Base-by-base conservation (phyloP, 2,888 invertebrate species). In the Tolmerus cingulatus region DNA sequence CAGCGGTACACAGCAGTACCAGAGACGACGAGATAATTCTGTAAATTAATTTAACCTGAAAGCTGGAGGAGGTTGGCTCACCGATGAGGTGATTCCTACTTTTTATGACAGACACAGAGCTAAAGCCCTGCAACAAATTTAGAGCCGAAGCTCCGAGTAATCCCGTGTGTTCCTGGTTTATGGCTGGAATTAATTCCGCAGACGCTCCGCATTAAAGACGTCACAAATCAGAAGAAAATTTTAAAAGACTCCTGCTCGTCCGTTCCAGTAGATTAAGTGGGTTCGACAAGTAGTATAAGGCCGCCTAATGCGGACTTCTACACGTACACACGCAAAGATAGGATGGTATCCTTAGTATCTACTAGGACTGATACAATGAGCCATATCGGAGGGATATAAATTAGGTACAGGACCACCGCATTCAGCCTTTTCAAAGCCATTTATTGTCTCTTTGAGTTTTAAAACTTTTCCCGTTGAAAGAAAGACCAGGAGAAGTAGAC, bases 371-470 rank as follows among this genome's bases (percentile, higher is more conserved):
- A 74, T 85, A 85, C 85, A 85, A 85, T 74, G 46, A 40, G 74
- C 27, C 30, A 34, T 85, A 85, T 85, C 74, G 34, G 46, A 37
- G 43, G n/a, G 30, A 85, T 74, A 85, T 85, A 85, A 85, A 74
- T 85, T 74, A 74, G 74, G 74, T 74, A 74, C 85, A 74, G 85
- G 74, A 74, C 85, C 85, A 74, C 74, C 74, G 85, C 85, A 85
- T 85, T 85, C 74, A 85, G 30, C 74, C 74, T 74, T 84, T 74
- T 46, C 85, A 85, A 74, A 85, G 85, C 51, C 40, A 74, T 85
- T 85, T 85, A 85, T 85, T 85, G 85, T 85, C 85, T 85, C 85
- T 85, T 85, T 74, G 85, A 85, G 74, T 74, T 85, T 74, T 74
- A 74, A 85, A 85, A 85, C 27, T 85, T 85, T 85, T 19, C 74